A percentile compares a stretch with the other conserved stretches of the same genome.
Evolutionary conservation across 2,888 invertebrate species (phyloP).

Genomic region (Harpalus rufipes): DNA sequence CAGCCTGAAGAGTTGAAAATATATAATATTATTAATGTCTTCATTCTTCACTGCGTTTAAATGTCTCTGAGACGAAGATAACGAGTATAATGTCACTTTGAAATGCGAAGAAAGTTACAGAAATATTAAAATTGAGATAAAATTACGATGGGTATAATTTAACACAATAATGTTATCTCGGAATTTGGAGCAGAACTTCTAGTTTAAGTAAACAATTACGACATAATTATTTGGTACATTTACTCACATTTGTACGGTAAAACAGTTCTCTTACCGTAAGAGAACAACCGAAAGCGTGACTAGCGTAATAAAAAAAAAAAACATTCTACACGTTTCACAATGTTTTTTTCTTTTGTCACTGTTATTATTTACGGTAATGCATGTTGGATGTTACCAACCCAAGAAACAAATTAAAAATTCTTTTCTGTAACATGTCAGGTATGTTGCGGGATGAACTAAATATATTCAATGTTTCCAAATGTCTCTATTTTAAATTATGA

Average conservation of each 20-base stretch:
- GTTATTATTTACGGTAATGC: neutral
- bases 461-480: neutral
- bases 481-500: neutral
- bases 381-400: neutral
- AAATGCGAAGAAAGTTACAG: slow-evolving; percentile 31
- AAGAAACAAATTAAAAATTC: neutral
- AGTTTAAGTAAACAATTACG: slow-evolving; percentile 14
- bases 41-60: neutral
- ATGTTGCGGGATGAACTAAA: neutral
- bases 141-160: slow-evolving; percentile 6
- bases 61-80: neutral
- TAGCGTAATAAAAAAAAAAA: neutral
- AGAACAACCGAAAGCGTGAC: neutral
- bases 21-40: slow-evolving; percentile 11
- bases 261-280: neutral
- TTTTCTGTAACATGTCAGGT: neutral
- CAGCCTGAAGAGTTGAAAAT: neutral
- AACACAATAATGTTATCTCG: slow-evolving; percentile 19
- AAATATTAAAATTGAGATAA: slow-evolving; percentile 14
- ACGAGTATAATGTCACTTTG: slow-evolving; percentile 15
- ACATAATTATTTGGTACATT: slow-evolving; percentile 36
- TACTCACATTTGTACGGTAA: slow-evolving; percentile 29
- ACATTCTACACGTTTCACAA: neutral
- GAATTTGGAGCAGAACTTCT: slow-evolving; percentile 41
- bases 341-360: neutral